Conservation (phyloP, 2,113 vertebrate species). For the Dicerorhinus sumatrensis region DNA sequence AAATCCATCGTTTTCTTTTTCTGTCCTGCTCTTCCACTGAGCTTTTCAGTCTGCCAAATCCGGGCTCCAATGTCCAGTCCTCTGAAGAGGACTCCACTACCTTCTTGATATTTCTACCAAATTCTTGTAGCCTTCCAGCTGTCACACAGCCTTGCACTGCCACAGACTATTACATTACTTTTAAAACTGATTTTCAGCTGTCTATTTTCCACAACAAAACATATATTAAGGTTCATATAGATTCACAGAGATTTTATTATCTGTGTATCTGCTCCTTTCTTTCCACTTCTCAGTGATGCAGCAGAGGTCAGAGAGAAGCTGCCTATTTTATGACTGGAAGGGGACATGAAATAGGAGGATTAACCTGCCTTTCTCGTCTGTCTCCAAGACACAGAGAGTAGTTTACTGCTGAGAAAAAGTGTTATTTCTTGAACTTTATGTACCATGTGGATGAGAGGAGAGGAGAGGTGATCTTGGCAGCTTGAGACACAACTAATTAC, state of each 20-base stretch:
- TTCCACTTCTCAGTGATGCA: neutral
- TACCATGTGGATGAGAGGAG: neutral
- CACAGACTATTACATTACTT: neutral
- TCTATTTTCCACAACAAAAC: neutral
- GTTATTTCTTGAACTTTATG: neutral
- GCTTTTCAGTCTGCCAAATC: neutral
- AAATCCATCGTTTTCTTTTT: neutral
- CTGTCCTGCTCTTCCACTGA: neutral
- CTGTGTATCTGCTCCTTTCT: neutral
- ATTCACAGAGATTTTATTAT: neutral
- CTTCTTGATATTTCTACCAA: neutral
- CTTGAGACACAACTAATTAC: neutral
- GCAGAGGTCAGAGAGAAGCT: neutral
- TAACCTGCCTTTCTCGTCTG: neutral
- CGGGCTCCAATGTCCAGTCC: neutral
- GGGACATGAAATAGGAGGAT: neutral
- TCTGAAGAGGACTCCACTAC: neutral
- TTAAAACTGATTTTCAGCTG: neutral
- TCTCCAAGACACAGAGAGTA: neutral
- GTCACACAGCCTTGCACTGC: neutral
- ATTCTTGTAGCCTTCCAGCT: neutral
- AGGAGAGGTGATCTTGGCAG: neutral
- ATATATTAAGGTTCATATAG: neutral
- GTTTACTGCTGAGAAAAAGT: neutral
- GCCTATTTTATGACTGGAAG: neutral